Evolutionary conservation across 2,797 vertebrate genomes (phyloP).

Genomic region (Gallinago nigripennis): DNA sequence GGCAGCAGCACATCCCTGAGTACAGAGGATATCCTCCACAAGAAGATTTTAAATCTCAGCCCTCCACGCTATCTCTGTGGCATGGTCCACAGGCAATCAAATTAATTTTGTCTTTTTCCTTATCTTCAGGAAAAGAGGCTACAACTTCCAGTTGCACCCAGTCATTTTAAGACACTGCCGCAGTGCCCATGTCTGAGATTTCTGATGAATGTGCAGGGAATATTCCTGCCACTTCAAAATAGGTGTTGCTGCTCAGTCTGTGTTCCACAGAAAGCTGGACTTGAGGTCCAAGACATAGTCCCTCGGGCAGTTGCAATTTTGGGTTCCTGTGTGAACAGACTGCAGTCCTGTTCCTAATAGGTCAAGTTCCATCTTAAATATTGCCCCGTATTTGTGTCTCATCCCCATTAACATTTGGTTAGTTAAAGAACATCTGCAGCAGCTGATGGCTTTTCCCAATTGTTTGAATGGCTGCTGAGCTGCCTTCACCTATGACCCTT

Average conservation of each 20-base stretch:
- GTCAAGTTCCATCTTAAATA: background rate
- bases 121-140: background rate
- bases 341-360: background rate
- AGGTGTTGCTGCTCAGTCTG: background rate
- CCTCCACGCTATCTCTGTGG: too few relatives aligned
- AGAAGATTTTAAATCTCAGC: background rate
- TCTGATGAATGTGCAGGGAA: background rate
- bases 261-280: background rate
- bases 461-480: background rate
- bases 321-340: background rate
- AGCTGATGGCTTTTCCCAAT: background rate
- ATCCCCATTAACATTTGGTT: fast-evolving
- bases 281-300: background rate
- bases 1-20: background rate
- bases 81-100: background rate
- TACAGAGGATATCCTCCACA: background rate
- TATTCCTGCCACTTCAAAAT: background rate
- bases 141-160: background rate
- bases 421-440: background rate
- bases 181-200: background rate
- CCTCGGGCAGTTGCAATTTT: background rate
- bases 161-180: background rate
- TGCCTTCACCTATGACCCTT: background rate
- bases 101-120: background rate
- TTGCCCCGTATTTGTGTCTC: background rate